These are phyloP conservation scores for Haliclystus octoradiatus DNA, from an alignment of 30 jellyfish, hydroid and myxozoan genomes.

Conservation along the genomic window DNA sequence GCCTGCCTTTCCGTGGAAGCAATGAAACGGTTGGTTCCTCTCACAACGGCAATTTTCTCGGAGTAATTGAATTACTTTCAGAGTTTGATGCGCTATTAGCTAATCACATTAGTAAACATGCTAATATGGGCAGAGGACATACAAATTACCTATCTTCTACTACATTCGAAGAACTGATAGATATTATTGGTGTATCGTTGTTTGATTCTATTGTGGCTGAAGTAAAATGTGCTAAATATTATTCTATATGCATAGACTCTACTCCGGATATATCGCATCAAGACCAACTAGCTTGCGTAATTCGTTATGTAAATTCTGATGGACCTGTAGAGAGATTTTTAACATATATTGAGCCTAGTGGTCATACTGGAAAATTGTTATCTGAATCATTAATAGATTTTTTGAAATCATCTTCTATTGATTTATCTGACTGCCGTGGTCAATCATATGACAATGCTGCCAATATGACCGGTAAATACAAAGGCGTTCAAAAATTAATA, in stretches of 20 bases:
- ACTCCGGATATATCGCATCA: constrained; percentile 43
- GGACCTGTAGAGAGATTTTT: constrained; percentile 42
- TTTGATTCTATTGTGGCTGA: constrained; percentile 4
- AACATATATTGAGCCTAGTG: constrained; percentile 11
- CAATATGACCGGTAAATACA: constrained; percentile 51
- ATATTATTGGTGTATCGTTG: constrained; percentile 14
- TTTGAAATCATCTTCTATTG: constrained; percentile 25
- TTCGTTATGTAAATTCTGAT: constrained; percentile 18
- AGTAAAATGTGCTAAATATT: constrained; percentile 20
- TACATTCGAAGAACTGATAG: constrained; percentile 26
- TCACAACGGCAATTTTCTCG: constrained; percentile 38
- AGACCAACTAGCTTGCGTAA: constrained; percentile 31
- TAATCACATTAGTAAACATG: constrained; percentile 30
- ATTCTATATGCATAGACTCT: constrained; percentile 41
- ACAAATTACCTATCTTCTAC: constrained; percentile 30
- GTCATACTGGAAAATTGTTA: constrained; percentile 28
- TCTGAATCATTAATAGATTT: constrained; percentile 16
- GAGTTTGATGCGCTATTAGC: constrained; percentile 36
- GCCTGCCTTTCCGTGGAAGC: constrained; percentile 44
- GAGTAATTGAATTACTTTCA: constrained; percentile 24
- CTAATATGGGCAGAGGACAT: constrained; percentile 16
- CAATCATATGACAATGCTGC: constrained; percentile 62
- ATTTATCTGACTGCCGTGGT: constrained; percentile 30
- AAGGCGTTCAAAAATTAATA: constrained; percentile 47
- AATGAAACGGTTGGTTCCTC: constrained; percentile 21